Conservation (phyloP, 2,797 vertebrate genomes). For the Pempheris klunzingeri region DNA sequence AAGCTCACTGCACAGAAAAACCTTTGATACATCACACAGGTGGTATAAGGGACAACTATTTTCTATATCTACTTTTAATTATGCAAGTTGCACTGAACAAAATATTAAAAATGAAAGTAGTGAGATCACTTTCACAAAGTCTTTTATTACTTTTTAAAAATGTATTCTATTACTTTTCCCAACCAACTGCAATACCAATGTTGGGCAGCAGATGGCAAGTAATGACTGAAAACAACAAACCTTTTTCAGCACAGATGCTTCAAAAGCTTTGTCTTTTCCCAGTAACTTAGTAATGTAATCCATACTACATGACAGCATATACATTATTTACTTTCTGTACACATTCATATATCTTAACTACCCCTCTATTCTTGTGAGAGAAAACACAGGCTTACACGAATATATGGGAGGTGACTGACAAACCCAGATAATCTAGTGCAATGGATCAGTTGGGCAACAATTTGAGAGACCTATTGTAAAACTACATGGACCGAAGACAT, state of each 20-base stretch:
- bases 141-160: too few relatives aligned
- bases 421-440: neutral
- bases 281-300: too few relatives aligned
- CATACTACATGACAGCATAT: too few relatives aligned
- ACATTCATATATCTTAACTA: neutral
- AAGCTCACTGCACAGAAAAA: neutral
- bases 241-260: neutral
- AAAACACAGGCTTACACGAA: neutral
- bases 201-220: slow-evolving; percentile 46
- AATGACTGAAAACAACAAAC: neutral
- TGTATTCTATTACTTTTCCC: too few relatives aligned
- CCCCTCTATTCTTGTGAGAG: neutral
- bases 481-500: neutral
- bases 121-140: neutral
- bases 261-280: neutral
- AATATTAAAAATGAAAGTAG: neutral
- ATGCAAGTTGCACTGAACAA: neutral
- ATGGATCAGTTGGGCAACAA: neutral
- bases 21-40: neutral
- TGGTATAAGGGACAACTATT: too few relatives aligned
- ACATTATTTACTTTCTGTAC: too few relatives aligned
- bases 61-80: neutral
- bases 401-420: neutral
- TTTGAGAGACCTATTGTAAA: neutral
- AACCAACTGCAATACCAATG: slow-evolving; percentile 9